These are phyloP conservation scores for Volucella inflata DNA, from an alignment of 2,888 invertebrate species.

Conservation along the genomic window DNA sequence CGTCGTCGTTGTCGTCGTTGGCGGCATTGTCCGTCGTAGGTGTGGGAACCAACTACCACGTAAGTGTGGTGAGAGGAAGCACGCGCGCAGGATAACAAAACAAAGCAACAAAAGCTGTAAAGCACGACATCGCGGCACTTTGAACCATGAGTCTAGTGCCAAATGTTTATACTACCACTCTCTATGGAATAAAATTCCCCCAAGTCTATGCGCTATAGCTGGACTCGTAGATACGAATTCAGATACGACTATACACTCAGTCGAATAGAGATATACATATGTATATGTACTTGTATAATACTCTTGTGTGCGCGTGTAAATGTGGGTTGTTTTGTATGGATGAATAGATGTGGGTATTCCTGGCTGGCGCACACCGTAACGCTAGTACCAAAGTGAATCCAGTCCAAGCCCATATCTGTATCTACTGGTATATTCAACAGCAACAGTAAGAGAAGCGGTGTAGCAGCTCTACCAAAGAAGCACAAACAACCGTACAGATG, in stretches of 20 bases:
- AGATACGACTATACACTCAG: conserved; percentile 10
- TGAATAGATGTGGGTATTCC: conserved; percentile 76
- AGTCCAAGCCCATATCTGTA: conserved; percentile 47
- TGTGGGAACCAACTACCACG: conserved; percentile 75
- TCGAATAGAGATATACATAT: too few relatives aligned
- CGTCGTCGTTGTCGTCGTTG: conserved; percentile 54
- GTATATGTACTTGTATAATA: not conserved
- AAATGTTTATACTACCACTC: conserved; percentile 77
- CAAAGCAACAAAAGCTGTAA: conserved; percentile 78
- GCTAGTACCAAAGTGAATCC: conserved; percentile 74
- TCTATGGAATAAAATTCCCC: conserved; percentile 75
- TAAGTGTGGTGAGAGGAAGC: conserved; percentile 78
- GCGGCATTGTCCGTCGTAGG: conserved; percentile 73
- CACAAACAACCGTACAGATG: conserved; percentile 73
- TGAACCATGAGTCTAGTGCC: conserved; percentile 78
- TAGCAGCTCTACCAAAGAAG: conserved; percentile 56
- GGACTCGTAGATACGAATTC: conserved; percentile 53
- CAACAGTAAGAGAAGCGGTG: conserved; percentile 27
- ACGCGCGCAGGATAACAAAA: conserved; percentile 79
- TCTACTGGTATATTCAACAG: conserved; percentile 29
- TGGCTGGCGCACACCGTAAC: conserved; percentile 73
- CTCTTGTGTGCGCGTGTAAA: conserved; percentile 16
- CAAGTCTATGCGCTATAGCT: conserved; percentile 68
- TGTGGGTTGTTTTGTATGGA: conserved; percentile 62
- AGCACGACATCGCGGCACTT: conserved; percentile 79